phyloP scores from a whole-genome alignment of 2,888 invertebrate species.

The Stramonita haemastoma region DNA sequence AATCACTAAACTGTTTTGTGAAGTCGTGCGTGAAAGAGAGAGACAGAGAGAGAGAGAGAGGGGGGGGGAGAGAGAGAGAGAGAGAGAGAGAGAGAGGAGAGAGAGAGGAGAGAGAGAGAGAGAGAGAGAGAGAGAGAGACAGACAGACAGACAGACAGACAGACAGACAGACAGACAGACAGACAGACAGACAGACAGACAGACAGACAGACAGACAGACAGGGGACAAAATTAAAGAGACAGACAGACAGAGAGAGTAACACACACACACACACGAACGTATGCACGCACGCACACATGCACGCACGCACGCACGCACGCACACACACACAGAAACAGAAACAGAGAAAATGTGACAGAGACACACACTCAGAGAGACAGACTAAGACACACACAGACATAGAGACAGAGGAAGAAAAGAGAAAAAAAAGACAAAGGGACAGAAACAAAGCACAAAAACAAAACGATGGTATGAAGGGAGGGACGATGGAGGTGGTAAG shows the following conservation, averaged over 20 bases:
- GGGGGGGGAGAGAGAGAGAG: neutral
- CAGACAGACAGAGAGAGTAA: neutral
- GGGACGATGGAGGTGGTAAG: no score
- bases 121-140: neutral
- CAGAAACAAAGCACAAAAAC: no score
- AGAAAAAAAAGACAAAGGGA: no score
- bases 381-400: neutral
- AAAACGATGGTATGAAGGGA: no score
- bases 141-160: neutral
- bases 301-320: no score
- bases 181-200: neutral
- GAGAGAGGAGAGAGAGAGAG: neutral
- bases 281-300: no score
- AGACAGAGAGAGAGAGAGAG: neutral
- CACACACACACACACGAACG: no score
- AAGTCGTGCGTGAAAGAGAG: neutral
- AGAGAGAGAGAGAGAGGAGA: neutral
- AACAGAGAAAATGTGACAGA: no score
- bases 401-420: neutral
- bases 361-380: neutral
- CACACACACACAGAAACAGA: no score
- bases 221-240: no score
- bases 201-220: neutral
- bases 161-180: neutral
- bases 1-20: no score